Base-by-base conservation (phyloP, 1,140 invertebrate genomes). In the Drosophila lini region DNA sequence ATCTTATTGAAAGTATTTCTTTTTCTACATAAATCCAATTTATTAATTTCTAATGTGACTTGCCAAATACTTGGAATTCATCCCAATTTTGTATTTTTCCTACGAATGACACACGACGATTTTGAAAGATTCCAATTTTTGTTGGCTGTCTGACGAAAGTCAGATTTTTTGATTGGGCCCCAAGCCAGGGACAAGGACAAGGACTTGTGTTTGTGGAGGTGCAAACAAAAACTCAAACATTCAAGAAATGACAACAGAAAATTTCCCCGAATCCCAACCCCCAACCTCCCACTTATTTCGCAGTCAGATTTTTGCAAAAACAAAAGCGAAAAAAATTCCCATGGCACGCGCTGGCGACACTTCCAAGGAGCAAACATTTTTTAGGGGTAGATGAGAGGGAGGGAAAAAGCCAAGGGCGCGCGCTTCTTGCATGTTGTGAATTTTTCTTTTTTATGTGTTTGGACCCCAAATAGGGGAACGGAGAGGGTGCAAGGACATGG, bases 171-270 rank as follows among this genome's bases (percentile, higher is more conserved):
- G 55, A 70, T 78, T 63, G 65, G 56, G 32, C 44, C 32, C 19
- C 38, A 40, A 25, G 42, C 48, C 40, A 28, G 11, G 16, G 34
- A 36, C 38, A 38, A 22, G 53, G 28, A 62, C 36, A 32, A n/a
- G 50, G 10, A 53, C 34, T 31, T n/a, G 42, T 28, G 45, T 31
- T 38, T 41, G 59, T 36, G 47, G 31, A 70, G 55, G 68, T 59
- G 62, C 56, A 78, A 60, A 52, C 40, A 78, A 40, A 61, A 57
- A 61, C 62, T 50, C n/a, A 77, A 86, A 61, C 73, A 88, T 88
- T 89, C 77, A 71, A 74, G 83, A 80, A 83, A 88, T 88, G 80
- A 88, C 80, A 86, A 88, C 83, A 77, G 80, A 81, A 71, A 86
- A 74, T 71, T 71, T 53, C 9, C 31, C 50, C 34, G 40, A 48